phyloP scores from a whole-genome alignment of 2,888 invertebrate genomes.

The Idaea straminata region DNA sequence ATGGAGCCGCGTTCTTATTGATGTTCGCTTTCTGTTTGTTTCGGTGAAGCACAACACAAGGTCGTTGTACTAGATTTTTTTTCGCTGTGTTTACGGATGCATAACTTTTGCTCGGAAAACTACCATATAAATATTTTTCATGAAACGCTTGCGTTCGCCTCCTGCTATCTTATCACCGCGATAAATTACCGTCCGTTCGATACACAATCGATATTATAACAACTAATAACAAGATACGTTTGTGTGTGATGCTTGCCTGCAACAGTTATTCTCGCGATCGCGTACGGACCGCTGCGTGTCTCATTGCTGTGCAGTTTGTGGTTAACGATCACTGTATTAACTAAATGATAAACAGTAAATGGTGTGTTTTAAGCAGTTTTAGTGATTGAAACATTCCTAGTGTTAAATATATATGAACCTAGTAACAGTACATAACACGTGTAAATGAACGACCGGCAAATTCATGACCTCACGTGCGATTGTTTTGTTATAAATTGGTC shows the following conservation, averaged over 20 bases:
- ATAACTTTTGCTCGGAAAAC: conserved; percentile 33
- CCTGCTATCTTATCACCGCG: conserved; percentile 69
- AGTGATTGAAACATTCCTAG: background rate
- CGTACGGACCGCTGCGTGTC: conserved; percentile 52
- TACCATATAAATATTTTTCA: conserved; percentile 41
- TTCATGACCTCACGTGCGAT: conserved; percentile 35
- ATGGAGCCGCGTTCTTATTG: conserved; percentile 29
- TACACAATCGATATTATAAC: conserved; percentile 67
- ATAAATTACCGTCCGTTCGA: conserved; percentile 71
- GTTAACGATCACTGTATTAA: conserved; percentile 16
- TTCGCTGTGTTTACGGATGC: conserved; percentile 11
- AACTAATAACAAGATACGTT: conserved; percentile 53
- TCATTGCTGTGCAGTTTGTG: conserved; percentile 25
- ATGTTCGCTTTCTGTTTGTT: conserved; percentile 22
- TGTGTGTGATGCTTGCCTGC: conserved; percentile 55
- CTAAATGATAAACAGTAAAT: conserved; percentile 20
- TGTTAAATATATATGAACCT: conserved; percentile 8
- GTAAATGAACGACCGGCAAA: conserved; percentile 29
- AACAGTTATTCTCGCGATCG: conserved; percentile 67
- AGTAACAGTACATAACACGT: conserved; percentile 17
- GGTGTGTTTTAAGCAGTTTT: background rate
- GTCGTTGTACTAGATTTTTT: conserved; percentile 41
- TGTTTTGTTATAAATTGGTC: conserved; percentile 36
- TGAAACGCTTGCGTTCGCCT: conserved; percentile 30
- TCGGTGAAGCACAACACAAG: conserved; percentile 41